These are phyloP conservation scores for Drosophila lutescens DNA, from an alignment of 2,888 invertebrate species.

Conservation along the genomic window DNA sequence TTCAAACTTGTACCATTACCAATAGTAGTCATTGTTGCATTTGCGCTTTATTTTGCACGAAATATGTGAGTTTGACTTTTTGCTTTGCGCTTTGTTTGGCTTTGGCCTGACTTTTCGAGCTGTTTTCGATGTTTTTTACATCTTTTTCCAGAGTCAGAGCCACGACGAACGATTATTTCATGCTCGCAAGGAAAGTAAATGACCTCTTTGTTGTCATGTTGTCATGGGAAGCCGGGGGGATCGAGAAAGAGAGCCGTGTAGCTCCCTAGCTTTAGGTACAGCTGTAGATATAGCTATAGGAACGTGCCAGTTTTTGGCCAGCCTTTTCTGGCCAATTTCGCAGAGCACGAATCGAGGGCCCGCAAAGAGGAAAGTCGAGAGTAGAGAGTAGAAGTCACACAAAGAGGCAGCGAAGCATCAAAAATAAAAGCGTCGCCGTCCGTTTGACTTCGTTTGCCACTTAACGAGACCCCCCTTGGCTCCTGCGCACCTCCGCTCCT, in stretches of 20 bases:
- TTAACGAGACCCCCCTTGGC: slow-evolving; percentile 38
- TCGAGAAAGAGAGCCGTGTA: slow-evolving; percentile 5
- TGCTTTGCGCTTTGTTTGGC: slow-evolving; percentile 48
- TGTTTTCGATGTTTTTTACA: slow-evolving; percentile 12
- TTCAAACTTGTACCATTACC: not conserved
- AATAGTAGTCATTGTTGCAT: slow-evolving; percentile 26
- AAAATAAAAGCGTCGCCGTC: slow-evolving; percentile 61
- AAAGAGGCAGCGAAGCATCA: slow-evolving; percentile 64
- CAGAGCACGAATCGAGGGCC: slow-evolving; percentile 16
- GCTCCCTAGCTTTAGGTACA: slow-evolving; percentile 4
- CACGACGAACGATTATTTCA: slow-evolving; percentile 72
- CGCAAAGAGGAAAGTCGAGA: slow-evolving; percentile 1
- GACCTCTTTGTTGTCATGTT: slow-evolving; percentile 70
- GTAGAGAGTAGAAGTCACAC: slow-evolving; percentile 21
- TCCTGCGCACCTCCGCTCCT: slow-evolving; percentile 22
- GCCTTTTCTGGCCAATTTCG: slow-evolving; percentile 48
- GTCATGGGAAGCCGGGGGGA: slow-evolving; percentile 52
- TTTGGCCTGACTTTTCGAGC: slow-evolving; percentile 46
- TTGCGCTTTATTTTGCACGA: slow-evolving; percentile 38
- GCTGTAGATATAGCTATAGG: slow-evolving; percentile 19
- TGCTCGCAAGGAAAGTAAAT: slow-evolving; percentile 77
- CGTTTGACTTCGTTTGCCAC: slow-evolving; percentile 69
- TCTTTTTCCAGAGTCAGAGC: slow-evolving; percentile 27
- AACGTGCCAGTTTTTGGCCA: slow-evolving; percentile 59
- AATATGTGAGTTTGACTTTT: slow-evolving; percentile 48